Evolutionary conservation across 2,888 invertebrate genomes (phyloP).

Genomic region (Erebia palarica): DNA sequence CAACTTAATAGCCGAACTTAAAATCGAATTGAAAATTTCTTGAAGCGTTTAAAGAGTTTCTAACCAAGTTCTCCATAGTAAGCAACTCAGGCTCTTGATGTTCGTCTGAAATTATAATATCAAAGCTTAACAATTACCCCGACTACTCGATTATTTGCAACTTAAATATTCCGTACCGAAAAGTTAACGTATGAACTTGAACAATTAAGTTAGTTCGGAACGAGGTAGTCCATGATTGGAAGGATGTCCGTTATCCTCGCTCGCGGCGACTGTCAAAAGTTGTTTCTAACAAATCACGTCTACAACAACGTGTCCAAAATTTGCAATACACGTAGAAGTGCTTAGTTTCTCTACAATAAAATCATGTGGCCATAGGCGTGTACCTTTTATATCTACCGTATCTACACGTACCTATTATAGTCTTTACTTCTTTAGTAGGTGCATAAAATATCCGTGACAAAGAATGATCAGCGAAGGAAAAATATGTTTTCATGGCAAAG

Average conservation of each 20-base stretch:
- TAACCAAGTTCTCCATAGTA: slow-evolving; percentile 8
- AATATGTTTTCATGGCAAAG: too few species aligned
- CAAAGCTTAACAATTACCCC: slow-evolving; percentile 34
- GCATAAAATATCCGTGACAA: too few species aligned
- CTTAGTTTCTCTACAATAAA: slow-evolving; percentile 10
- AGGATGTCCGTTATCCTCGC: slow-evolving; percentile 65
- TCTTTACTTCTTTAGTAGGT: too few species aligned
- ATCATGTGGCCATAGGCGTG: background rate
- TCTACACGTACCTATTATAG: background rate
- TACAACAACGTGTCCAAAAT: slow-evolving; percentile 11
- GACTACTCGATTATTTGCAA: slow-evolving; percentile 31
- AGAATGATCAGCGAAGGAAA: too few species aligned
- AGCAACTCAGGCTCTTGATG: slow-evolving; percentile 22
- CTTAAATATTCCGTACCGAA: slow-evolving; percentile 38
- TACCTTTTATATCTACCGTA: too few species aligned
- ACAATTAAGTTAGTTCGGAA: slow-evolving; percentile 62
- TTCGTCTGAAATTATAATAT: slow-evolving; percentile 33
- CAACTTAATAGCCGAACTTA: background rate
- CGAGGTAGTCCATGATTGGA: slow-evolving; percentile 59
- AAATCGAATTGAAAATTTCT: slow-evolving; percentile 10
- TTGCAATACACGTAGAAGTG: slow-evolving; percentile 7
- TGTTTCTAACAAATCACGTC: slow-evolving; percentile 61
- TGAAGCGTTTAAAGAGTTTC: slow-evolving; percentile 10
- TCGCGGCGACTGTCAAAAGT: slow-evolving; percentile 61
- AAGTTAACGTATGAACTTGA: slow-evolving; percentile 43